Evolutionary conservation across 1,140 invertebrate genomes (phyloP), one percentile per base, ranked within the genome.

Genomic region (Cotesia vestalis): DNA sequence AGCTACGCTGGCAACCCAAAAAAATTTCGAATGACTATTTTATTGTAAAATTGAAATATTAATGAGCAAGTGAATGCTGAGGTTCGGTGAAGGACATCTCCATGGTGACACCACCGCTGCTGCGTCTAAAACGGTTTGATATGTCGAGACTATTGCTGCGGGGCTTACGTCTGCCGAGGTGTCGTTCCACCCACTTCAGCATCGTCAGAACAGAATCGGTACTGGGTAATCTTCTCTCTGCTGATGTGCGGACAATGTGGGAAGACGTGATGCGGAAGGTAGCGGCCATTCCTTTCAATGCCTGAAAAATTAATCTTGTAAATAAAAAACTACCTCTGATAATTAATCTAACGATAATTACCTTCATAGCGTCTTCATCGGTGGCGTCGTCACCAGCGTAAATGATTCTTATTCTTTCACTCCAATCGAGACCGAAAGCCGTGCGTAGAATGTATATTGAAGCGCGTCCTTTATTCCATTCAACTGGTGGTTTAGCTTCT

Each of bases 301-400:
- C 92, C 93, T 94, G 76, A 36, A 83, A 36, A 60, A 34, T 69
- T 67, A 71, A 40, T 66, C 34, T 9, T 9, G 11, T 11, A 46
- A 6, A 9, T 14, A 46, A 70, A 67, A 62, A 51, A 40, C 1
- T 52, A 68, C 12, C 34, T 9, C 9, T 63, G n/a, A 34, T 55
- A 40, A 40, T 11, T 66, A 27, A 51, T 62, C 1, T 8, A 66
- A 8, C n/a, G 20, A 68, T 62, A 2, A 68, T 63, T 73, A 96
- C 94, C 89, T 91, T 88, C 92, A 97, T 96, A 34, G 95, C 95
- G 84, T 96, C 95, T 85, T 97, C 95, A 84, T 97, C 95, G 0
- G 95, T 96, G 11, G 89, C 90, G 86, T 96, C 95, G 84, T 97
- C 95, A 73, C 95, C 95, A 66, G 92, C 95, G 78, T 96, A 96